phyloP scores from a whole-genome alignment of 2,113 vertebrate species.

The Dunckerocampus dactyliophorus region DNA sequence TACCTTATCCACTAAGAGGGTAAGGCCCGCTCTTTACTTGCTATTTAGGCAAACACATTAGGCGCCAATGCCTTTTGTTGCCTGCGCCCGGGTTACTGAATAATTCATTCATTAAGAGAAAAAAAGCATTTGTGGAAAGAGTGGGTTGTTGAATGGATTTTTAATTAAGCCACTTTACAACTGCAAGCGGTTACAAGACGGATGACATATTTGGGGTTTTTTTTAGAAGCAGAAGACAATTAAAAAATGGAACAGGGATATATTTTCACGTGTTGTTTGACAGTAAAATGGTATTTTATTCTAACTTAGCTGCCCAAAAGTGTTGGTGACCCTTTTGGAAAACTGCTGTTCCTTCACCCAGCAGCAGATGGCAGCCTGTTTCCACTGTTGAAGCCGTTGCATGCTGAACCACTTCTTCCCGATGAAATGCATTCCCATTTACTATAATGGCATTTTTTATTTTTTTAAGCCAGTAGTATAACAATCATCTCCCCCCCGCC shows the following conservation, averaged over 20 bases:
- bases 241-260: background rate
- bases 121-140: slow-evolving; percentile 60
- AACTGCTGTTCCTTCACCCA: slow-evolving; percentile 19
- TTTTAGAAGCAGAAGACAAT: slow-evolving; percentile 34
- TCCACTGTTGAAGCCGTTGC: slow-evolving; percentile 55
- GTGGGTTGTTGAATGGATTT: slow-evolving; percentile 64
- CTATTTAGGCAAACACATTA: slow-evolving; percentile 74
- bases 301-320: background rate
- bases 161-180: slow-evolving; percentile 66
- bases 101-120: slow-evolving; percentile 67
- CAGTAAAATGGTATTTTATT: background rate
- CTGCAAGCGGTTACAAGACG: slow-evolving; percentile 46
- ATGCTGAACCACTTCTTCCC: slow-evolving; percentile 64
- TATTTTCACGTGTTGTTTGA: background rate
- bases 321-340: background rate
- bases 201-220: slow-evolving; percentile 45
- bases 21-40: slow-evolving; percentile 63
- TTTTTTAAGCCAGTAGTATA: slow-evolving; percentile 70
- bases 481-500: slow-evolving; percentile 70
- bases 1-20: slow-evolving; percentile 71
- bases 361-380: slow-evolving; percentile 79
- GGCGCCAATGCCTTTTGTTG: slow-evolving; percentile 65
- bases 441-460: slow-evolving; percentile 67
- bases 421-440: slow-evolving; percentile 75
- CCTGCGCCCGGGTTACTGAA: slow-evolving; percentile 58